These are phyloP conservation scores for Neria commutata DNA, from an alignment of 2,888 invertebrate genomes.

Conservation along the genomic window DNA sequence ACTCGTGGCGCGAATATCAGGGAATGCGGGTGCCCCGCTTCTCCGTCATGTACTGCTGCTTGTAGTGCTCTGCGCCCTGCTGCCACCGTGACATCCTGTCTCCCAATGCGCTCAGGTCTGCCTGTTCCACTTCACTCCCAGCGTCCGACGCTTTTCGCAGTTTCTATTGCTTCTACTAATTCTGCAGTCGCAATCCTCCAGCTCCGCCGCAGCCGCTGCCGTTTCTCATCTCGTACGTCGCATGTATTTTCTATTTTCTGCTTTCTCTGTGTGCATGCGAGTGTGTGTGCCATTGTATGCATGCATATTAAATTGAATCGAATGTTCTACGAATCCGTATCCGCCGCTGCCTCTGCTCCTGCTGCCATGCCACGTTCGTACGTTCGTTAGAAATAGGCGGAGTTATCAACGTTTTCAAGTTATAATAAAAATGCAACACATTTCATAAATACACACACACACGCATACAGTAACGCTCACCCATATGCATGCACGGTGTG, in stretches of 20 bases:
- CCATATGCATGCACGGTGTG: constrained; percentile 30
- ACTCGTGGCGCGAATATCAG: too few relatives aligned
- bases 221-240: constrained; percentile 3
- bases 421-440: constrained; percentile 60
- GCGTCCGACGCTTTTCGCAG: neutral
- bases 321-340: constrained; percentile 51
- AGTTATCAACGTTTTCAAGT: constrained; percentile 60
- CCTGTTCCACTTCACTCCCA: constrained; percentile 7
- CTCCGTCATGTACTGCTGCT: too few relatives aligned
- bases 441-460: constrained; percentile 43
- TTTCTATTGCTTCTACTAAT: constrained; percentile 2
- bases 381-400: constrained; percentile 58
- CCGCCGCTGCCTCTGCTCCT: constrained; percentile 21
- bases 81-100: neutral
- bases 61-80: constrained; percentile 1
- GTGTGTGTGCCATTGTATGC: constrained; percentile 47
- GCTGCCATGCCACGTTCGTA: constrained; percentile 31
- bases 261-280: too few relatives aligned
- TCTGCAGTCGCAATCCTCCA: neutral
- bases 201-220: neutral
- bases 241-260: too few relatives aligned
- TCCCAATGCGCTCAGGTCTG: constrained; percentile 7
- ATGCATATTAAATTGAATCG: constrained; percentile 60
- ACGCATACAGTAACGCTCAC: constrained; percentile 18
- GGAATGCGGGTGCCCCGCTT: constrained; percentile 15